These are phyloP conservation scores for Pampusana beccarii DNA, from an alignment of 2,113 vertebrate species.

Conservation along the genomic window DNA sequence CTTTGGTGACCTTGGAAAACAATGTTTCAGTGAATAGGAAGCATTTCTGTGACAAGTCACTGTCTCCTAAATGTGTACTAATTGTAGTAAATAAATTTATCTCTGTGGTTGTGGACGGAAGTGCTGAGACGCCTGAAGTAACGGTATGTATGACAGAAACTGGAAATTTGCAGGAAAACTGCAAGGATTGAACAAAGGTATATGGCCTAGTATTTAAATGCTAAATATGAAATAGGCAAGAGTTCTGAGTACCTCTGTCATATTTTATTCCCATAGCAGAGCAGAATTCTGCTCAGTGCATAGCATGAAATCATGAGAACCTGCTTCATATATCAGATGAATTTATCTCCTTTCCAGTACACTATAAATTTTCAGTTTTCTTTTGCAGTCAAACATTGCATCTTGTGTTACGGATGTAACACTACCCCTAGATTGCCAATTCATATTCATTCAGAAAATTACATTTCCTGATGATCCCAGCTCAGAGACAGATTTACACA, in stretches of 20 bases:
- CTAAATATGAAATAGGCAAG: neutral
- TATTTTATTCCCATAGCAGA: neutral
- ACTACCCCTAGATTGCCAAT: neutral
- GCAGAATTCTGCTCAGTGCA: fast-evolving
- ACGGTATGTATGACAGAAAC: neutral
- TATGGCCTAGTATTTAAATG: neutral
- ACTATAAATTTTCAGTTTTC: neutral
- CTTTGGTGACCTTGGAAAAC: neutral
- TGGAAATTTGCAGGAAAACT: neutral
- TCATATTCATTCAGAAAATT: neutral
- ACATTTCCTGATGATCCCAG: neutral
- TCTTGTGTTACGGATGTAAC: neutral
- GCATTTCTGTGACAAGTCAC: neutral
- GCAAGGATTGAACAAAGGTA: neutral
- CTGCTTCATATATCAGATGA: neutral
- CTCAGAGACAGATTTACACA: neutral
- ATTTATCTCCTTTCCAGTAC: neutral
- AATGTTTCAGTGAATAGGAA: neutral
- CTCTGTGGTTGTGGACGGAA: neutral
- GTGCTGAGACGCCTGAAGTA: neutral
- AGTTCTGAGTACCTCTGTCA: neutral
- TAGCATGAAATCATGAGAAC: neutral
- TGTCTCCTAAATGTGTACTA: neutral
- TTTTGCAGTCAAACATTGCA: neutral
- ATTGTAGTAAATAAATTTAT: neutral